phyloP scores from a whole-genome alignment of 2,113 vertebrate species.

The Atlantisia rogersi region DNA sequence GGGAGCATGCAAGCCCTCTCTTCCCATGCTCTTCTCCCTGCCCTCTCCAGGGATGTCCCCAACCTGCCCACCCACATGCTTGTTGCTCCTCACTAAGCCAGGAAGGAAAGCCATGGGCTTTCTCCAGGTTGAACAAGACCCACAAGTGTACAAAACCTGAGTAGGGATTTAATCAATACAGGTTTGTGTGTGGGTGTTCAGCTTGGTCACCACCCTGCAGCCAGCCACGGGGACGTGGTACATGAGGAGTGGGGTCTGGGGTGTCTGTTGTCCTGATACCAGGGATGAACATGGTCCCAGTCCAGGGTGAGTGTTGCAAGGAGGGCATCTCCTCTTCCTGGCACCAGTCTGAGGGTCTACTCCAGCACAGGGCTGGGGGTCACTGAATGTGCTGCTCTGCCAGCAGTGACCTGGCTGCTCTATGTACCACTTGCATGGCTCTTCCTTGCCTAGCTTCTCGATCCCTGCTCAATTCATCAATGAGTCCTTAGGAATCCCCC shows the following conservation, averaged over 20 bases:
- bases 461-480: not conserved
- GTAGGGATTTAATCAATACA: conserved; percentile 8
- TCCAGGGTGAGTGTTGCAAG: not conserved
- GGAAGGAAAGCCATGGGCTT: not conserved
- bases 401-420: not conserved
- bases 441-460: not conserved
- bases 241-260: not conserved
- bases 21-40: not conserved
- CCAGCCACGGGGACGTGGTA: not conserved
- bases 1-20: not conserved
- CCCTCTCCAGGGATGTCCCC: not conserved
- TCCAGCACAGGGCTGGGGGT: not conserved
- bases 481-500: not conserved
- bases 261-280: not conserved
- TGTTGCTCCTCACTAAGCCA: not conserved
- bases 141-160: not conserved
- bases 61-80: not conserved
- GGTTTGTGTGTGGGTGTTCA: not conserved
- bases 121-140: not conserved
- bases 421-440: not conserved
- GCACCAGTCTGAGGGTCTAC: not conserved
- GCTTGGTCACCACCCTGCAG: not conserved
- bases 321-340: not conserved
- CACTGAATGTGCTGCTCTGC: not conserved
- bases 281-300: not conserved